A percentile compares a stretch with the other conserved stretches of the same genome.
These are phyloP conservation scores for Delia radicum DNA, from an alignment of 1,140 invertebrate genomes.

Conservation along the genomic window DNA sequence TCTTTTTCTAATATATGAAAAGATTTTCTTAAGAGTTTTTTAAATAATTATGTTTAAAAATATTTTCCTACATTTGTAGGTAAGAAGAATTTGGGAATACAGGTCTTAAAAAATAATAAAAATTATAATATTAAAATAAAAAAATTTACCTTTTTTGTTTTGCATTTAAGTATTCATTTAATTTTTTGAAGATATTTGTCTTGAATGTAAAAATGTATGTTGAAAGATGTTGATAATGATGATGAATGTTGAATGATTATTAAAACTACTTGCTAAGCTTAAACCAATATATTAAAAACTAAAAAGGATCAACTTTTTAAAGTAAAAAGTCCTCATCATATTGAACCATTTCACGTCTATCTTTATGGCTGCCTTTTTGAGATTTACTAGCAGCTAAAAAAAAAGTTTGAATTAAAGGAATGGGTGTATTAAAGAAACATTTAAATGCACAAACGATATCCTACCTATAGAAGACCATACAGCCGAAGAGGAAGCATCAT, in stretches of 20 bases:
- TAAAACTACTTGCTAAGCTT: too few relatives aligned
- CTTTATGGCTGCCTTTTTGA: conserved; percentile 77
- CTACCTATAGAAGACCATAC: conserved; percentile 78
- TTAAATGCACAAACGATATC: background rate
- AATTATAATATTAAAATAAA: too few relatives aligned
- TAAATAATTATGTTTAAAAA: too few relatives aligned
- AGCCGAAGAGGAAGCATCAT: conserved; percentile 73
- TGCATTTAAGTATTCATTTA: too few relatives aligned
- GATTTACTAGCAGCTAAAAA: conserved; percentile 72
- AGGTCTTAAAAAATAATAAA: too few relatives aligned
- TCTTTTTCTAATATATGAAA: too few relatives aligned
- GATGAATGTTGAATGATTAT: background rate
- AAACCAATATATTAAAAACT: background rate
- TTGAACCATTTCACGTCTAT: conserved; percentile 67
- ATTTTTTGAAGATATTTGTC: background rate
- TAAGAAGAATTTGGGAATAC: too few relatives aligned
- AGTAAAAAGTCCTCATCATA: conserved; percentile 65
- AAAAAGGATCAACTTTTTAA: conserved; percentile 26
- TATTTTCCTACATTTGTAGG: too few relatives aligned
- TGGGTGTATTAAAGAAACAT: too few relatives aligned
- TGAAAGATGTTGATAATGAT: background rate
- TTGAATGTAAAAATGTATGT: background rate
- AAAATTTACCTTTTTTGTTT: background rate
- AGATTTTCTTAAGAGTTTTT: too few relatives aligned
- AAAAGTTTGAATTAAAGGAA: conserved; percentile 23